Conservation (phyloP, 2,888 invertebrate species). For the Belgica antarctica region DNA sequence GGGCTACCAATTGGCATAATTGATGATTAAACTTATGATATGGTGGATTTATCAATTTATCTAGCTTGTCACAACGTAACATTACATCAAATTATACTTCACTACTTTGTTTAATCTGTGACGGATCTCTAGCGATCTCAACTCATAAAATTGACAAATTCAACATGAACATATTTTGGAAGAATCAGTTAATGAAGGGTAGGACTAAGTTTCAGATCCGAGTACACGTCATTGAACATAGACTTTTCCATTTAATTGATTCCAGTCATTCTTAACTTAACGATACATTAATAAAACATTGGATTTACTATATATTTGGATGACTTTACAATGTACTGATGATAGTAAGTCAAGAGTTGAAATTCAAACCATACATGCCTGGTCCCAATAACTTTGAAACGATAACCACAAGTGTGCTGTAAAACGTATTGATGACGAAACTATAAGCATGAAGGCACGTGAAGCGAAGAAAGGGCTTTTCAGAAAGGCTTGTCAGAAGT, state of each 20-base stretch:
- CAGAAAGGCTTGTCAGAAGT: slow-evolving; percentile 23
- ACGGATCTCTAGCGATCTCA: background rate
- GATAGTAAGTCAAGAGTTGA: background rate
- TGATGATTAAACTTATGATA: slow-evolving; percentile 8
- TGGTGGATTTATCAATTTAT: slow-evolving; percentile 2
- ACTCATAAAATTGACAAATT: background rate
- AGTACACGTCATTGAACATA: background rate
- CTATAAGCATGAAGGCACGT: slow-evolving; percentile 14
- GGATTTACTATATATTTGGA: background rate
- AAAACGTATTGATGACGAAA: background rate
- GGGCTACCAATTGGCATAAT: slow-evolving; percentile 2
- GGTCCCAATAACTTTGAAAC: slow-evolving; percentile 23
- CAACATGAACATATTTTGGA: background rate
- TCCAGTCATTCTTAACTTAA: slow-evolving; percentile 9
- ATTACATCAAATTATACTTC: slow-evolving; percentile 1
- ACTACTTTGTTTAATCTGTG: background rate
- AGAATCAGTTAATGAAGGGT: background rate
- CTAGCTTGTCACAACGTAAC: background rate
- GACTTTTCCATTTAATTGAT: background rate
- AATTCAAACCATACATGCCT: background rate
- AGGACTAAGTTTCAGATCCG: background rate
- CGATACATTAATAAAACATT: background rate
- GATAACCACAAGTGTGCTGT: background rate
- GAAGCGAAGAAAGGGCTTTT: slow-evolving; percentile 29
- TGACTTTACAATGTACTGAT: no score